Evolutionary conservation across 2,888 invertebrate species (phyloP), one percentile per base, ranked within the genome.

Genomic region (Chirona hameri): DNA sequence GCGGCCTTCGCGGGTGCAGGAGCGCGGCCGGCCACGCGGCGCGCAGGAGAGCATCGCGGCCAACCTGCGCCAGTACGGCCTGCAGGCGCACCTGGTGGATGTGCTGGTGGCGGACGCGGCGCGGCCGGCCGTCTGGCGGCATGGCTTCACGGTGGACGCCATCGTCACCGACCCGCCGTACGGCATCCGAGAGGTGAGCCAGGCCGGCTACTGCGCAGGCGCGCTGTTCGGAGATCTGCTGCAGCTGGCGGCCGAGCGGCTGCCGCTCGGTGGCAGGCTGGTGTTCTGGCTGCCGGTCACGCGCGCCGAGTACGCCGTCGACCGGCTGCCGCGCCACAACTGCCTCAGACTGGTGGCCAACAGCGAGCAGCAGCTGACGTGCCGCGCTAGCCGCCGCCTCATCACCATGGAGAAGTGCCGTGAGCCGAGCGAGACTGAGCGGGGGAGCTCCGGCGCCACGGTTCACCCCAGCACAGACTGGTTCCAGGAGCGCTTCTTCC

Each of bases 101-200:
- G 94, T 96, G 0, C 87, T 98, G 2, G 94, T 98, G 3, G 95
- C 96, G 80, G 99, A 99, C 89, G 95, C 97, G 87, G 94, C 98
- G 0, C 90, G 39, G 79, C 79, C 92, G 86, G 92, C 93, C 0
- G 88, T 96, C 86, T 97, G 96, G 95, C 91, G 90, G 84, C 89
- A 91, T 0, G 89, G 90, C 0, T 87, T 94, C 55, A 89, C 90
- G 86, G 93, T 99, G 86, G 98, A 99, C 89, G 94, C 95, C 57
- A 96, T 99, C 84, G 92, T 99, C 83, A 97, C 98, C 55, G 99
- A 99, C 89, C 99, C 87, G 98, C 99, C 99, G 0, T 99, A 99
- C 89, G 99, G 99, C 55, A 96, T 99, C 48, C 90, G 99, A 84
- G 99, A 99, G 89, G 92, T 97, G 0, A 95, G 95, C 0, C 95